Conservation (phyloP, 2,888 invertebrate species). For the Drosophila kokeensis region DNA sequence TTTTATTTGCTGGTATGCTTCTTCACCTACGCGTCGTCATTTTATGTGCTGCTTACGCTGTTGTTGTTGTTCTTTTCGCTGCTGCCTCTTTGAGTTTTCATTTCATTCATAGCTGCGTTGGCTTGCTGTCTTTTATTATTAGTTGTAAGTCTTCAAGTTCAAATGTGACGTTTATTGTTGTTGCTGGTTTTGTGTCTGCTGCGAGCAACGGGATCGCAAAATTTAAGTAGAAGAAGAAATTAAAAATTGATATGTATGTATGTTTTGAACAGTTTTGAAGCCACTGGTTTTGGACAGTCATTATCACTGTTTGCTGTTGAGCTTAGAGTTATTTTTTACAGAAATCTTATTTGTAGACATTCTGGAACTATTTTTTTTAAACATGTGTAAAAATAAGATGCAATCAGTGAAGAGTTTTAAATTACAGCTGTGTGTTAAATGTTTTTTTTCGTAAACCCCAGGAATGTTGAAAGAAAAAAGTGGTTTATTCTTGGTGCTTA, state of each 20-base stretch:
- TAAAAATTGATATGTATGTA: background rate
- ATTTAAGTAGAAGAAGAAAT: background rate
- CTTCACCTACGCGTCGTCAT: slow-evolving; percentile 55
- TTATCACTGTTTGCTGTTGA: background rate
- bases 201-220: slow-evolving; percentile 6
- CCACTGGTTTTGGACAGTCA: background rate
- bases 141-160: slow-evolving; percentile 44
- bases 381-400: background rate
- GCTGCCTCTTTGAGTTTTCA: slow-evolving; percentile 55
- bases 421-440: background rate
- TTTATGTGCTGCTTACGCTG: slow-evolving; percentile 41
- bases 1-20: slow-evolving; percentile 43
- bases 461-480: slow-evolving; percentile 1
- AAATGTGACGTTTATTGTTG: slow-evolving; percentile 47
- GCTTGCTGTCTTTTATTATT: background rate
- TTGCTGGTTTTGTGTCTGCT: slow-evolving; percentile 8
- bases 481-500: background rate
- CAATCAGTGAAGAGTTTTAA: background rate
- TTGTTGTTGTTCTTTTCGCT: slow-evolving; percentile 8
- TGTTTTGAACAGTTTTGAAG: background rate
- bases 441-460: background rate
- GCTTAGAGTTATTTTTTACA: background rate
- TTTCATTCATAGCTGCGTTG: slow-evolving; percentile 48
- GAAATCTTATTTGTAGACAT: background rate
- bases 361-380: background rate